phyloP scores from a whole-genome alignment of 2,888 invertebrate species.

The Drosophila leonis region DNA sequence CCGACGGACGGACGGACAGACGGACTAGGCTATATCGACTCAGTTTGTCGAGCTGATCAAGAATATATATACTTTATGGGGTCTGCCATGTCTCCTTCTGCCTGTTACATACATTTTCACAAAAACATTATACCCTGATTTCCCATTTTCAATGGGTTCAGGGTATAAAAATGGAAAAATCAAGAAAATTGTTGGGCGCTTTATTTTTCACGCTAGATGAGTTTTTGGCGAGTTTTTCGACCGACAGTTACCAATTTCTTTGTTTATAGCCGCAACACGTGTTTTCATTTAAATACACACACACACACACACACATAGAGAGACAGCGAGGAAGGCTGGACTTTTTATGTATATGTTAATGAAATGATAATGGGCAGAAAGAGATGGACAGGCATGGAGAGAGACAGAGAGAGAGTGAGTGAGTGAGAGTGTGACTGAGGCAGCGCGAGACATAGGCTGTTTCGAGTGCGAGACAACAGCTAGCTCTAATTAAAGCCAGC shows the following conservation, averaged over 20 bases:
- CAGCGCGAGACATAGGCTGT: constrained; percentile 5
- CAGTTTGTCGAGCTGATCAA: too few relatives aligned
- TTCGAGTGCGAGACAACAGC: constrained; percentile 27
- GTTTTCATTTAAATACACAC: constrained; percentile 65
- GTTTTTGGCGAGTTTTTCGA: constrained; percentile 36
- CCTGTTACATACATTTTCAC: too few relatives aligned
- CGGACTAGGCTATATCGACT: too few relatives aligned
- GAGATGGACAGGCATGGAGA: background rate
- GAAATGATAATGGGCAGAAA: constrained; percentile 71
- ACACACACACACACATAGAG: background rate
- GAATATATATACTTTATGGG: too few relatives aligned
- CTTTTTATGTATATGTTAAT: constrained; percentile 78
- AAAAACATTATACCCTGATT: too few relatives aligned
- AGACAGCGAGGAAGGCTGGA: constrained; percentile 7
- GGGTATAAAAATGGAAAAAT: constrained; percentile 16
- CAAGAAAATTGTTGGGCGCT: constrained; percentile 22
- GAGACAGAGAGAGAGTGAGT: background rate
- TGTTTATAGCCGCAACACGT: constrained; percentile 80
- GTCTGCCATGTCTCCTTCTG: too few relatives aligned
- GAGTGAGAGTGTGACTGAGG: background rate
- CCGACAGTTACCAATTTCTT: constrained; percentile 68
- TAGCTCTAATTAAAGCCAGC: constrained; percentile 50
- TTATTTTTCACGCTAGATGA: constrained; percentile 47
- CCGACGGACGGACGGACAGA: too few relatives aligned
- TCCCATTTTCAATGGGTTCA: too few relatives aligned